Conservation (phyloP, 2,888 invertebrate species). For the Myopa tessellatipennis region DNA sequence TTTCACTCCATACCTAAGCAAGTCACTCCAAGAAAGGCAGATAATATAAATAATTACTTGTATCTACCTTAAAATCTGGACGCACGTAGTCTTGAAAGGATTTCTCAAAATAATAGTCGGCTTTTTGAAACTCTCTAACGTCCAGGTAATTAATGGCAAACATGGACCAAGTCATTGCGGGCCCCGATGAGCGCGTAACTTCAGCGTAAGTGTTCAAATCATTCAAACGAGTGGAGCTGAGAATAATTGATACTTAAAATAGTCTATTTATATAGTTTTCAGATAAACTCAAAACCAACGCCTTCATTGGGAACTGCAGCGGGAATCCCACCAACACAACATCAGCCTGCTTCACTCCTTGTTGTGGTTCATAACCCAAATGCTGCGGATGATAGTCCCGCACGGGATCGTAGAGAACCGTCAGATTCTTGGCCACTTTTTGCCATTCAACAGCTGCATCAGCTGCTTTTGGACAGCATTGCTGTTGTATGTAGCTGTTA, state of each 20-base stretch:
- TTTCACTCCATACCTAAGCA: constrained; percentile 72
- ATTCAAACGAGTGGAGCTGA: constrained; percentile 67
- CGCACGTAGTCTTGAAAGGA: constrained; percentile 71
- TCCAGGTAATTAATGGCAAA: constrained; percentile 72
- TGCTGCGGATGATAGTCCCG: constrained; percentile 74
- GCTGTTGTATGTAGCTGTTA: not conserved
- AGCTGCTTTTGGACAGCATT: not conserved
- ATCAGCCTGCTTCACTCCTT: constrained; percentile 73
- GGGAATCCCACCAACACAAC: constrained; percentile 73
- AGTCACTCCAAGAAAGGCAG: too few species aligned
- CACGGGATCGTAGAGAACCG: constrained; percentile 69
- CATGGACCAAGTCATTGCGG: constrained; percentile 77
- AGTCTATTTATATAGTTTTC: not conserved
- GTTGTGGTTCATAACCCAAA: constrained; percentile 69
- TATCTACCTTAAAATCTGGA: constrained; percentile 72
- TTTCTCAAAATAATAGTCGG: constrained; percentile 69
- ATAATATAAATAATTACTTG: not conserved
- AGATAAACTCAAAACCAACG: constrained; percentile 58
- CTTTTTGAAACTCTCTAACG: constrained; percentile 66
- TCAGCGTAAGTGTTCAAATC: constrained; percentile 72
- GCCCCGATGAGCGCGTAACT: constrained; percentile 70
- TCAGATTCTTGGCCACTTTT: constrained; percentile 70
- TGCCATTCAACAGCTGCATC: constrained; percentile 51
- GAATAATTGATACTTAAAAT: not conserved
- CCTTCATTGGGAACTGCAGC: constrained; percentile 70